Evolutionary conservation across 2,113 vertebrate species (phyloP), one percentile per base, ranked within the genome.

Genomic region (Ochotona curzoniae): DNA sequence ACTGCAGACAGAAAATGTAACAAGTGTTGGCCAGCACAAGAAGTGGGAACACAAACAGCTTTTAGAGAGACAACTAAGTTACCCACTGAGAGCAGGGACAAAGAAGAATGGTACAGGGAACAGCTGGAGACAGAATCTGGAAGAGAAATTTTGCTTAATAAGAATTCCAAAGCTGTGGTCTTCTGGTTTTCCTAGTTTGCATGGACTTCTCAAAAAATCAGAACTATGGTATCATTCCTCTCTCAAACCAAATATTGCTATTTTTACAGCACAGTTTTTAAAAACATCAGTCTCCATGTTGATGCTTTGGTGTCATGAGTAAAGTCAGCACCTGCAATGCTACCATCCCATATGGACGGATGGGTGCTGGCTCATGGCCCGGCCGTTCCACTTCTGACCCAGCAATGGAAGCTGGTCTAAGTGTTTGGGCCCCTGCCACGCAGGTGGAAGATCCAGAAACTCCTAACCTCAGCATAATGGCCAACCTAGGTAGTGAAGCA

Each of bases 191-290:
- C 20, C 21, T 20, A 66, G 76, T 70, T 89, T 57, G 49, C 18
- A 57, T 9, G 12, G 49, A 51, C 90, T 95, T 91, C 60, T 67
- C 70, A 92, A 74, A 79, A 83, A 89, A 69, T 32, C 4, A 63
- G 3, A 86, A 87, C 64, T 74, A 83, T 2, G 84, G 28, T 63
- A 89, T 21, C 38, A 73, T 73, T 89, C 7, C 17, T 85, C 70
- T 83, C 18, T 47, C 35, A 93, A 90, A 79, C 11, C 17, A 90
- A 90, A 85, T 32, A 88, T n/a, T 49, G 84, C n/a, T 69, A 86
- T 32, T 73, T 87, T 25, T 73, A 60, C 13, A 70, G 35, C 7
- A 17, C 25, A 57, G 7, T 94, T 93, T 64, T 61, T 4, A 78
- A 93, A 76, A 90, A 14, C 13, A 63, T 10, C 51, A 60, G n/a